Conservation (phyloP, 2,797 vertebrate species). For the Myotis myotis region DNA sequence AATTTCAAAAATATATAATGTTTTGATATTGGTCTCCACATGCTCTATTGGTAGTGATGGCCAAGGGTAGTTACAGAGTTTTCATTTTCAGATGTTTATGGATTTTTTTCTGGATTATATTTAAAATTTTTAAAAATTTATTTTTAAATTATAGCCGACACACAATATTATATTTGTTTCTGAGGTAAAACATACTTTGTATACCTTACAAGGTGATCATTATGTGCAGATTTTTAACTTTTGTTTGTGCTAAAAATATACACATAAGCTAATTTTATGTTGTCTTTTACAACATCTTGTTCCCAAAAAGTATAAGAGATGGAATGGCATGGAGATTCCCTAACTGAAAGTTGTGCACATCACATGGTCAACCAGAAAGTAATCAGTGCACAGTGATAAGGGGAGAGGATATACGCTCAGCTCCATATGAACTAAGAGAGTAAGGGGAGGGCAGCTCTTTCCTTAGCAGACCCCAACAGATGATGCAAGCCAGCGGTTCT, state of each 20-base stretch:
- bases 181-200: background rate
- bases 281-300: background rate
- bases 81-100: background rate
- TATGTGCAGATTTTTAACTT: background rate
- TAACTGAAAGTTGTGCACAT: background rate
- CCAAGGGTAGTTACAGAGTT: background rate
- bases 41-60: background rate
- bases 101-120: background rate
- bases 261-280: background rate
- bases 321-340: background rate
- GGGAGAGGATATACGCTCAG: fast-evolving
- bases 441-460: background rate
- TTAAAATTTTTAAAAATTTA: background rate
- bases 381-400: background rate
- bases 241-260: background rate
- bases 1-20: background rate
- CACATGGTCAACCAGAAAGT: background rate
- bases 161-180: background rate
- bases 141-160: background rate
- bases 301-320: background rate
- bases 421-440: background rate
- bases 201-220: background rate
- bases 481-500: background rate
- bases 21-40: background rate
- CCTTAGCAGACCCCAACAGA: background rate